Evolutionary conservation across 1,140 invertebrate genomes (phyloP), one percentile per base, ranked within the genome.

Genomic region (Elysia chlorotica): DNA sequence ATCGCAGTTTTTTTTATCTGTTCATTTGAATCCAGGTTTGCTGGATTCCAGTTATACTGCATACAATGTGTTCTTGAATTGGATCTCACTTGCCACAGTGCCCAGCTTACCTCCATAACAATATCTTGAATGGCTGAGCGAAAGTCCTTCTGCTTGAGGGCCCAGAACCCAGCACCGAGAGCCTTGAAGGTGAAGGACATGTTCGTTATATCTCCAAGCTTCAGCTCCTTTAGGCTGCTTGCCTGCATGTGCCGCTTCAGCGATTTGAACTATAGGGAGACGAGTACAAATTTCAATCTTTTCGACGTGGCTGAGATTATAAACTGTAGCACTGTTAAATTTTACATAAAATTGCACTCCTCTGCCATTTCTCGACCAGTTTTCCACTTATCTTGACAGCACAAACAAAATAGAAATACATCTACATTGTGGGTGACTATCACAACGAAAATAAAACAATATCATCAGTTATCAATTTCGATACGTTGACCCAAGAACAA

Each of bases 141-240:
- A 66, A 83, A 85, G 72, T 84, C 78, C 65, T 83, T 84, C 72
- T 84, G 83, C 71, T 74, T 76, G 0, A 86, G 67, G 23, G 83
- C 84, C 84, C 84, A 86, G 75, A 86, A 82, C 0, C 78, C 84
- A 35, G 80, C 82, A 5, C 84, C 84, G 30, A 86, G 61, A 14
- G 82, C 77, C 62, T 86, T 86, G 61, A 80, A 83, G 0, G 83
- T 86, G 68, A 80, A 81, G 59, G 75, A 78, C n/a, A 74, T 74
- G 38, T 76, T 76, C 0, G 79, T 79, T 21, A 77, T 73, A 37
- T 85, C 84, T 68, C 78, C 76, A 10, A 86, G 75, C 23, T 79
- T 74, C n/a, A 86, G 68, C n/a, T 81, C 79, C 68, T 81, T 82
- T 19, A 86, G 74, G 10, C 75, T 78, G 30, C 73, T 77, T 19